Evolutionary conservation across 2,113 vertebrate species (phyloP), one percentile per base, ranked within the genome.

Genomic region (Petrocephalus zakoni): DNA sequence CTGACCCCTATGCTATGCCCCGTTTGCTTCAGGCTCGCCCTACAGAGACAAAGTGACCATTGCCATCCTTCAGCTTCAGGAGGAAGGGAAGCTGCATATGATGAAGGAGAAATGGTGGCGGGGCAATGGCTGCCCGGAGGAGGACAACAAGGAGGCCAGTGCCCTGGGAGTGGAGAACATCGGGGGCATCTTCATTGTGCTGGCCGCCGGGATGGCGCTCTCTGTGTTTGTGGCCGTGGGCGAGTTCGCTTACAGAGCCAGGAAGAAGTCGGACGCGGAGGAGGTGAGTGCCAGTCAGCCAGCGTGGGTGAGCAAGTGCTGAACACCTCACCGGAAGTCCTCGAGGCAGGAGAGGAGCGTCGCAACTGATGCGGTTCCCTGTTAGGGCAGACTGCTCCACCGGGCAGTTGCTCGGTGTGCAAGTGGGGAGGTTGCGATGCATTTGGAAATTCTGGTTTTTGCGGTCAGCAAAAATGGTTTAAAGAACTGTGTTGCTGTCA

Each of bases 91-190:
- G 92, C 93, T 99, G 52, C 98, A 98, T 92, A 97, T 99, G 97
- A 98, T 99, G 97, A 99, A 99, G 92, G 98, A 99, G 93, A 99
- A 98, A 91, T 99, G 98, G 98, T 99, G 98, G 98, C 90, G 98
- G 34, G 98, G 98, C 1, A 98, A 98, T 0, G 98, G 98, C 86
- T 99, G 98, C 89, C 98, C 98, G 0, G 97, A 99, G 91, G 98
- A 99, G 92, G 98, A 99, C 92, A 97, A 95, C 95, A 98, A 97
- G 91, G 98, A 98, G 89, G 98, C 98, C 94, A 99, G 94, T 2
- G 97, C 98, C 53, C 94, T 99, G 0, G 98, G 98, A 0, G 97
- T 99, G 90, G 98, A 99, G 92, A 99, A 99, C 91, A 98, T 99
- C n/a, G 98, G 98, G 0, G 98, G 98, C 19, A 98, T 99, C 94